Evolutionary conservation across 2,888 invertebrate species (phyloP), one percentile per base, ranked within the genome.

Genomic region (Drosophila atripex): DNA sequence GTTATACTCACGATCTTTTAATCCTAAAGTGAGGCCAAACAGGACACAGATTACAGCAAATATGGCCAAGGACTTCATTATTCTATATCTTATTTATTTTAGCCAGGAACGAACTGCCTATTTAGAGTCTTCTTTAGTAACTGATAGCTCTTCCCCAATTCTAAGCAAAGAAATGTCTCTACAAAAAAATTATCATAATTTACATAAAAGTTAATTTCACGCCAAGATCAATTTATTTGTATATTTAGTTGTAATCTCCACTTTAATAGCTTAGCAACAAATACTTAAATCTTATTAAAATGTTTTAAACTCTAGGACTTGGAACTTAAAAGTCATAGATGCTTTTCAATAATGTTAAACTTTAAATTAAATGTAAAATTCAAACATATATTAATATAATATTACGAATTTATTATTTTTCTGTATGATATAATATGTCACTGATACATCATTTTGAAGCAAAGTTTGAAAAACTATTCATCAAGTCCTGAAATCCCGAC

Each of bases 11-110:
- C 49, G 49, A 3, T 55, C 14, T 11, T 4, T 32, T 0, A 49
- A 32, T 14, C 47, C 54, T n/a, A 21, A 1, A 11, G 6, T 21
- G 4, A 30, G 46, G 11, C 14, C 30, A 7, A 14, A 2, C 5
- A 46, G 30, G 11, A 54, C 7, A 1, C 41, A 3, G 1, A 3
- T 2, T n/a, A 41, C 1, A n/a, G 8, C n/a, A 4, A 30, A 21
- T 0, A 30, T 11, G n/a, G 46, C 30, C 7, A 46, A 2, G 3
- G 14, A 30, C n/a, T 54, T 54, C 54, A 54, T 54, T 11, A n/a
- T 39, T 39, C 8, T 39, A 8, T 14, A 14, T 14, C 7, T 14
- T 0, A 14, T 14, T 16, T 8, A 39, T 39, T 16, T 39, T 1
- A 9, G 16, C 8, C 16, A 16, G 39, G 3, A 16, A 39, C 9